A percentile compares a stretch with the other conserved stretches of the same genome.
Evolutionary conservation across 1,140 invertebrate species (phyloP).

Genomic region (Pogonomyrmex barbatus): DNA sequence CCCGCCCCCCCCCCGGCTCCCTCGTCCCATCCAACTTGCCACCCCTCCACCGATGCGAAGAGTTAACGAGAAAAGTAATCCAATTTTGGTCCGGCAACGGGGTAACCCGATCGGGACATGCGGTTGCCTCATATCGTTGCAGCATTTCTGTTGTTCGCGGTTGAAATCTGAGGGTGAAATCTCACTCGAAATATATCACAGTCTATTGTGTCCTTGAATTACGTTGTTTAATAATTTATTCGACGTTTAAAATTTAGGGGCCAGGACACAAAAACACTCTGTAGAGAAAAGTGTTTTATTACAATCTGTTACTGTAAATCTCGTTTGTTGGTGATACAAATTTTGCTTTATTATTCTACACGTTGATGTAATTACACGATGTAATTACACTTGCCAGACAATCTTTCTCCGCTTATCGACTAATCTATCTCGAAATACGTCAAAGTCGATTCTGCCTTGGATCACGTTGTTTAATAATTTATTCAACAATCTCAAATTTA

Average conservation of each 20-base stretch:
- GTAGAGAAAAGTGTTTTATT: conserved; percentile 2
- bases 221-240: neutral
- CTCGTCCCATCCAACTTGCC: neutral
- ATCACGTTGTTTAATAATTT: too few species aligned
- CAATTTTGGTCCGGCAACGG: conserved; percentile 57
- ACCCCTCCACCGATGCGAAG: conserved; percentile 24
- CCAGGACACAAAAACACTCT: neutral
- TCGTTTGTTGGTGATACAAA: neutral
- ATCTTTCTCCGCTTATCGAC: neutral
- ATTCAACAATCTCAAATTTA: too few species aligned
- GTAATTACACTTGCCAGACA: neutral
- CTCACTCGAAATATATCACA: neutral
- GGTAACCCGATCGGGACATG: conserved; percentile 26
- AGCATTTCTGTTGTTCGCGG: conserved; percentile 5
- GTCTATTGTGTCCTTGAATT: neutral
- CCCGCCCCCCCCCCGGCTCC: too few species aligned
- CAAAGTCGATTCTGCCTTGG: too few species aligned
- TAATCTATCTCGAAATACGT: neutral
- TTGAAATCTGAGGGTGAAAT: neutral
- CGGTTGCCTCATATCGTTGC: conserved; percentile 18
- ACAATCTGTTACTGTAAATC: neutral
- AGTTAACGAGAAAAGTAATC: conserved; percentile 72
- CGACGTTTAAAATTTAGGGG: neutral
- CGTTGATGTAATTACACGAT: neutral
- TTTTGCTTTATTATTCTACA: neutral